Conservation (phyloP, 1,140 invertebrate genomes). For the Acyrthosiphon pisum region DNA sequence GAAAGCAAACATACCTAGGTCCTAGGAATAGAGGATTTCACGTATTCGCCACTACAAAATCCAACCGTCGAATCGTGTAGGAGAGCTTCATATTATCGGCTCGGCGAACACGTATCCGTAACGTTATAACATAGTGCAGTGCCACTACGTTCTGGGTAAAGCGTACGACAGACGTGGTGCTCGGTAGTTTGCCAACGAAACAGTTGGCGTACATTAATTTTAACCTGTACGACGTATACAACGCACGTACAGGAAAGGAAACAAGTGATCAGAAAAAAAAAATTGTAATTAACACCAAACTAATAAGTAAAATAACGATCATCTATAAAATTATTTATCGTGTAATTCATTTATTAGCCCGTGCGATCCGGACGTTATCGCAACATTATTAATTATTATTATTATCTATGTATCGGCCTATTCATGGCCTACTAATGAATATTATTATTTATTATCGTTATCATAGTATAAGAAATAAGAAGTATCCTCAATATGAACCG, state of each 20-base stretch:
- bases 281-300: background rate
- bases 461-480: background rate
- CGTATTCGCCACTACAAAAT: conserved; percentile 4
- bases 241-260: background rate
- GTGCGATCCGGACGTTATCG: background rate
- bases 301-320: background rate
- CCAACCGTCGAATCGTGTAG: conserved; percentile 18
- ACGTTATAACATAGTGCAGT: background rate
- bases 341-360: background rate
- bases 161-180: background rate
- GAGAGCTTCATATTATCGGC: conserved; percentile 2
- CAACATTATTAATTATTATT: background rate
- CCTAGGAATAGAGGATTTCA: background rate
- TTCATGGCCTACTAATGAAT: too few species aligned
- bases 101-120: conserved; percentile 35
- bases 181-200: background rate
- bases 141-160: too few species aligned
- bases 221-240: background rate
- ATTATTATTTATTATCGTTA: background rate
- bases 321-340: background rate
- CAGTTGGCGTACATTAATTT: conserved; percentile 1
- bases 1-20: background rate
- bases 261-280: background rate
- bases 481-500: too few species aligned
- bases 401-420: background rate